Evolutionary conservation across 2,888 invertebrate species (phyloP).

Genomic region (Eurois occulta): DNA sequence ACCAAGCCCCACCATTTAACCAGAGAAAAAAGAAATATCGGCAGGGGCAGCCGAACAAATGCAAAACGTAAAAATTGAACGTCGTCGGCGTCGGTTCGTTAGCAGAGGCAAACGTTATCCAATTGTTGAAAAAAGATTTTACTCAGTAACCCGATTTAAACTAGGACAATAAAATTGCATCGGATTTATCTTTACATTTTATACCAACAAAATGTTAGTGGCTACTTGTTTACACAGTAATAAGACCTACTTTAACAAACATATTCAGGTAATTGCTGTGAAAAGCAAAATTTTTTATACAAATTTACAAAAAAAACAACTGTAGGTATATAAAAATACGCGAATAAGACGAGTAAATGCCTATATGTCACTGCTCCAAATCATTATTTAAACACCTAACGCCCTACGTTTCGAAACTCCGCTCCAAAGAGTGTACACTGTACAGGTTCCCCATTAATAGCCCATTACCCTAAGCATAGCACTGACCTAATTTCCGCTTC

Average conservation of each 20-base stretch:
- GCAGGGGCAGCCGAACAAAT: neutral
- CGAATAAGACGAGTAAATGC: neutral
- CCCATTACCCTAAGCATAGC: constrained; percentile 35
- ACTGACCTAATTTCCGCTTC: constrained; percentile 60
- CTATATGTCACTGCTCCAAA: neutral
- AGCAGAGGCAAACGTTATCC: neutral
- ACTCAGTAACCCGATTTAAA: neutral
- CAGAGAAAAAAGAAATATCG: neutral
- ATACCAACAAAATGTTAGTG: neutral
- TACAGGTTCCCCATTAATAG: constrained; percentile 10
- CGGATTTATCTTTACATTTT: too few relatives aligned
- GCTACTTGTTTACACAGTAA: neutral
- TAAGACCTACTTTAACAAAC: neutral
- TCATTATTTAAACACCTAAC: neutral
- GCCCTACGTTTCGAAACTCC: neutral
- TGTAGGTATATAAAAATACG: neutral
- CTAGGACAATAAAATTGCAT: neutral
- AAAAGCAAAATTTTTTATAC: neutral
- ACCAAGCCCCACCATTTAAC: neutral
- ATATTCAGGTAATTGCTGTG: neutral
- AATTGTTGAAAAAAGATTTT: neutral
- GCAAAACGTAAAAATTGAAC: neutral
- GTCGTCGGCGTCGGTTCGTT: neutral
- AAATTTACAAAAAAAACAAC: neutral
- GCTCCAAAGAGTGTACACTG: constrained; percentile 4